Evolutionary conservation across 2,113 vertebrate species (phyloP), one percentile per base, ranked within the genome.

Genomic region (Grammomys dolichurus): DNA sequence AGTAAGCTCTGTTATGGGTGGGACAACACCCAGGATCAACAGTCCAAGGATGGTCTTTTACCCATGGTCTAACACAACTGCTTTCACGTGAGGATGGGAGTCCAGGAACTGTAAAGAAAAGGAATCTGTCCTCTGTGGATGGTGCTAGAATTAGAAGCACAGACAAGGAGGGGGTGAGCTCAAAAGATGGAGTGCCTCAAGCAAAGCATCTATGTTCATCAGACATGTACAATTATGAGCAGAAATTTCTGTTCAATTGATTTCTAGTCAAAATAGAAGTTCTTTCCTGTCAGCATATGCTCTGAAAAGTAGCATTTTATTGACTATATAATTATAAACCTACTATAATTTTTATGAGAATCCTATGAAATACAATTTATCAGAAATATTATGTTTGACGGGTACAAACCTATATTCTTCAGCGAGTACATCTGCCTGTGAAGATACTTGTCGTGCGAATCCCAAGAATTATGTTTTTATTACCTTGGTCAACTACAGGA

Each of bases 221-320:
- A 88, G 63, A 81, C 6, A 51, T 51, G 76, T 33, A 63, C 73
- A 65, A 20, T 87, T 81, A 86, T 26, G 31, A 89, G 76, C 76
- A 92, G 93, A 91, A 88, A 95, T 94, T 97, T 86, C 96, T 96
- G 75, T 86, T 96, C 95, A 69, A n/a, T 94, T 96, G 90, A 94
- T 73, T 96, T 89, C 82, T 89, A 95, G 97, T 97, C 97, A 95
- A 95, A 96, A 96, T 73, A 97, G 60, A 95, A 95, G 92, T 88
- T 89, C 92, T 94, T 77, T 88, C 80, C 81, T 97, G 95, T 95
- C 93, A 97, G 97, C 81, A 88, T 86, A 92, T 5, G 43, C 90
- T 96, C 67, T 88, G 90, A 67, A 93, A 94, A 92, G 94, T 46
- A 97, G 70, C 65, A 75, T 89, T 96, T 91, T 97, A 95, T 95